Conservation (phyloP, 2,888 invertebrate genomes). For the Blastobasis adustella region DNA sequence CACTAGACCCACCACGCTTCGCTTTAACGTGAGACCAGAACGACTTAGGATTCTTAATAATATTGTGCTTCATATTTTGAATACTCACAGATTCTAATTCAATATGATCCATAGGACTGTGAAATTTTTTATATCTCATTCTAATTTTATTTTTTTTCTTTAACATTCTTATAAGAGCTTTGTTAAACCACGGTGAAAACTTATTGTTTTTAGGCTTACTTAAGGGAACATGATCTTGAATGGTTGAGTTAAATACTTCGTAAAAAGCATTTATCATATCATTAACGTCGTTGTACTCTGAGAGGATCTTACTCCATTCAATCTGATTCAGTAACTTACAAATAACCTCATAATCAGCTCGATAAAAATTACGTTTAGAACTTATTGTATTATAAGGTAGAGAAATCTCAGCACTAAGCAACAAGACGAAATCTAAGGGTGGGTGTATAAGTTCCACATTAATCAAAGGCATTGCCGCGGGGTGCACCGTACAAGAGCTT, state of each 20-base stretch:
- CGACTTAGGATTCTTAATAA: conserved; percentile 3
- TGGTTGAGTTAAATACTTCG: background rate
- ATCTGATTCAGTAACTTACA: background rate
- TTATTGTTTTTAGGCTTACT: background rate
- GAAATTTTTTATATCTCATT: conserved; percentile 5
- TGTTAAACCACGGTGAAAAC: conserved; percentile 6
- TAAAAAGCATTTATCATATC: conserved; percentile 4
- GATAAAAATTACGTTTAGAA: conserved; percentile 2
- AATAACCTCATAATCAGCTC: conserved; percentile 3
- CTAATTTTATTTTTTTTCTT: conserved; percentile 8
- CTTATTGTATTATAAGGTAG: background rate
- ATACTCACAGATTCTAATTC: conserved; percentile 1
- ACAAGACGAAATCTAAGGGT: conserved; percentile 3
- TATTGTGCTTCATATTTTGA: background rate
- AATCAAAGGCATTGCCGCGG: background rate
- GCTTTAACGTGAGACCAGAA: conserved; percentile 7
- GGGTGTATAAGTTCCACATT: conserved; percentile 3
- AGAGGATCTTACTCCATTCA: background rate
- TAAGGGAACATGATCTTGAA: conserved; percentile 1
- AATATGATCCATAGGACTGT: conserved; percentile 6
- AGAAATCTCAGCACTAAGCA: background rate
- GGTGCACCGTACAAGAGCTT: background rate
- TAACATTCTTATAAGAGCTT: conserved; percentile 1
- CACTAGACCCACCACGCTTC: conserved; percentile 8
- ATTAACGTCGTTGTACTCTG: background rate